A percentile compares a stretch with the other conserved stretches of the same genome.
These are phyloP conservation scores for Gryllus longicercus DNA, from an alignment of 2,888 invertebrate genomes.

Conservation along the genomic window DNA sequence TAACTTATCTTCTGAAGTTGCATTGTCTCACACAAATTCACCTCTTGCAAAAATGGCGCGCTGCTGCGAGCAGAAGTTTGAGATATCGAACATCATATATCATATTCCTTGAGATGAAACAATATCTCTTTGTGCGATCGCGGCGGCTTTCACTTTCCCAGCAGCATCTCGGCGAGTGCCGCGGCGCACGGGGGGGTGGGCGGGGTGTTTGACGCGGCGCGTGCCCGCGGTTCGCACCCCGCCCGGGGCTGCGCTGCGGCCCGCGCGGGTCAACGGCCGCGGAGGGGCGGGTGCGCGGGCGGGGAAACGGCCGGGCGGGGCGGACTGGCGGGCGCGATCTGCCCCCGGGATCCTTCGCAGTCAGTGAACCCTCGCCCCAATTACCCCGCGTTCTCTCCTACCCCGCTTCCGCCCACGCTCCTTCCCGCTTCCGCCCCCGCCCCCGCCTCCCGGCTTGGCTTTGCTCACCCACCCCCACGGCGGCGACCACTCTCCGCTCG, in stretches of 20 bases:
- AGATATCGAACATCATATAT: no score
- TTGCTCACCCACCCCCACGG: no score
- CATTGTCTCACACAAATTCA: no score
- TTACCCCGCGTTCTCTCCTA: neutral
- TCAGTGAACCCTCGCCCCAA: slow-evolving; percentile 10
- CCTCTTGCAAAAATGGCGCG: no score
- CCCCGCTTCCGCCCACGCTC: neutral
- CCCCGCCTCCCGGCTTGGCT: no score
- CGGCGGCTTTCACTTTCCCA: no score
- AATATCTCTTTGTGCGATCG: no score
- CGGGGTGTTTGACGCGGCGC: neutral
- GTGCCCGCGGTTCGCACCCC: slow-evolving; percentile 9
- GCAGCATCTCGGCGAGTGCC: neutral
- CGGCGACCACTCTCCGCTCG: no score
- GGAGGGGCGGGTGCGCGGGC: neutral
- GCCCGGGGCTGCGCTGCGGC: neutral
- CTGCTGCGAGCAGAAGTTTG: no score
- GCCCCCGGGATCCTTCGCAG: neutral
- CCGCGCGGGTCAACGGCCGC: slow-evolving; percentile 10
- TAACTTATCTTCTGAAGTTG: no score
- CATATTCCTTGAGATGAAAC: no score
- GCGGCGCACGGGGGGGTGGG: neutral
- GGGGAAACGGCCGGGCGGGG: neutral
- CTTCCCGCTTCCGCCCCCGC: neutral
- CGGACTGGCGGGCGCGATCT: neutral